Percentiles rank a stretch among this genome's conserved stretches.
These are phyloP conservation scores for Crypturellus undulatus DNA, from an alignment of 2,113 vertebrate species.

Conservation along the genomic window DNA sequence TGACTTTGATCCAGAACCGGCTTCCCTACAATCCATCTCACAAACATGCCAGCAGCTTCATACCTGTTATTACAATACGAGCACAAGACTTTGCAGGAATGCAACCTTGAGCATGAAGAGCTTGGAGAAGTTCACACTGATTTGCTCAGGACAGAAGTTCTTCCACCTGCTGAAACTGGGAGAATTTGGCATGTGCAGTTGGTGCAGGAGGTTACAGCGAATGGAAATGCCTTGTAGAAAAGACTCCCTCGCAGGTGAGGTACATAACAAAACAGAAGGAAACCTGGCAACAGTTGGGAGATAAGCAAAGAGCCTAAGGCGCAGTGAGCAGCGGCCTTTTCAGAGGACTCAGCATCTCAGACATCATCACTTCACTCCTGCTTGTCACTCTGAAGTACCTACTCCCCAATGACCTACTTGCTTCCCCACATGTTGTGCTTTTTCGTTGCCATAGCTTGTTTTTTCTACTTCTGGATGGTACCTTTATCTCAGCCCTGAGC, in stretches of 20 bases:
- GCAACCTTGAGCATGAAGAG: too few relatives aligned
- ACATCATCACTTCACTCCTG: accelerated
- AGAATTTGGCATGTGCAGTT: accelerated
- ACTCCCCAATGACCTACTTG: neutral
- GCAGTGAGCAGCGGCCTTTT: accelerated
- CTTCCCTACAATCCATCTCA: neutral
- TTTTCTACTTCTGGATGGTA: neutral
- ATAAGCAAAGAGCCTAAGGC: neutral
- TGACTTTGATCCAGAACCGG: neutral
- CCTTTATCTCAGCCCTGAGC: neutral
- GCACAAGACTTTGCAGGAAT: neutral
- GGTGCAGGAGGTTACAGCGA: neutral
- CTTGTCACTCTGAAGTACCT: neutral
- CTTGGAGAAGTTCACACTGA: neutral
- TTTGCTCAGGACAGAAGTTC: neutral
- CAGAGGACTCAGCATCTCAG: accelerated
- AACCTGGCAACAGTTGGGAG: neutral
- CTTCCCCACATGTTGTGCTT: neutral
- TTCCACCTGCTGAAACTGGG: neutral
- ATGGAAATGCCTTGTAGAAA: neutral
- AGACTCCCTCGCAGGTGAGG: neutral
- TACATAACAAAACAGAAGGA: neutral
- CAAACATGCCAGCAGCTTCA: neutral
- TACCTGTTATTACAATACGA: neutral
- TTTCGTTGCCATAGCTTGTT: neutral